Evolutionary conservation across 2,113 vertebrate genomes (phyloP), one percentile per base, ranked within the genome.

Genomic region (Bombycilla garrulus): DNA sequence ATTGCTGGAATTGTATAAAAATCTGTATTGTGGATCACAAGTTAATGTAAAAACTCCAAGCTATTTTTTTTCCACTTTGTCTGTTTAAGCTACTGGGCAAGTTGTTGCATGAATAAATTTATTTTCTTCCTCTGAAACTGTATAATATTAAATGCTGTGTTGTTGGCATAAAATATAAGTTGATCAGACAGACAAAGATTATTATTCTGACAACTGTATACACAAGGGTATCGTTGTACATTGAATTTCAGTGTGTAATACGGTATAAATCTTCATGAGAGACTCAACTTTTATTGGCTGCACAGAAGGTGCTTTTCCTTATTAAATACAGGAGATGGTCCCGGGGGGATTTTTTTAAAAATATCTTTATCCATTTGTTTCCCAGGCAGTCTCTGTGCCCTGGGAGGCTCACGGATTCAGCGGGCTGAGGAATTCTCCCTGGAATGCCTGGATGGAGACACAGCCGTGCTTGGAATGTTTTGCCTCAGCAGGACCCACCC

Each of bases 111-210:
- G 94, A 95, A 97, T 95, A 95, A 86, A 95, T 96, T 79, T 74
- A 93, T 96, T 95, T 84, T 86, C 92, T 96, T 93, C 79, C 81
- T 96, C 88, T 92, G 83, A 58, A 95, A 62, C 62, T 47, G 61
- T 95, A 77, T 90, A 96, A 95, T 96, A 97, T 96, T 97, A 96
- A 97, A 93, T 94, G 90, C 88, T 77, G 91, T 88, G 67, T 88
- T 96, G 92, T 95, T 97, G 96, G 88, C 94, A 97, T 96, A 96
- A 95, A 97, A 96, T 96, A 82, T 95, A 97, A 97, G 92, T 82
- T 95, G 86, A 98, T 97, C 88, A 96, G 91, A 97, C 96, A 97
- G 95, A 94, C 94, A 95, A 97, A 96, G 94, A 97, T 96, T 96
- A 97, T 97, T 97, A 97, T 96, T 96, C 97, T 97, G 94, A 97